Evolutionary conservation across 2,113 vertebrate species (phyloP), one percentile per base, ranked within the genome.

Genomic region (Mastomys coucha): DNA sequence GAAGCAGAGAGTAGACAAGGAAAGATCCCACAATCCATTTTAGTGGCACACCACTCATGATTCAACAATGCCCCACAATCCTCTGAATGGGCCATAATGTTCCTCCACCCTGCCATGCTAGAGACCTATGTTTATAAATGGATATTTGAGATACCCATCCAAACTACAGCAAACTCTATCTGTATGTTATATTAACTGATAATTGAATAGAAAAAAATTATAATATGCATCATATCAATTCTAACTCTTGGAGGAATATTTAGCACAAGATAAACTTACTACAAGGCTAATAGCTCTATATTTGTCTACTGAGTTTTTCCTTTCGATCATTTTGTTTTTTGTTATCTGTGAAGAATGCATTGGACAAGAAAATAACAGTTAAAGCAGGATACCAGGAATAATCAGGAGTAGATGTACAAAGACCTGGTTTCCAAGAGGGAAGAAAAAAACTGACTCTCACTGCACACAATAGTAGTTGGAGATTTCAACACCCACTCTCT

Each of bases 241-340:
- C 49, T 28, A n/a, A 94, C 12, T 16, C 67, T 77, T 67, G 42
- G 26, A 31, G 80, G 28, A 78, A 75, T 60, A 53, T 85, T 65
- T 94, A 58, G 58, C 42, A 85, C 84, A 56, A 72, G 56, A 60
- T 17, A 72, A 92, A 96, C 39, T 85, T 75, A n/a, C 42, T 49
- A 58, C 17, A 45, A 12, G 82, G 33, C 16, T 90, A 93, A 80
- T 82, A 96, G 81, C 92, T 96, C 42, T 84, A 80, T 13, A 88
- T 36, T 42, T 77, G 81, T 36, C 19, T 49, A 1, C 28, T 67
- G n/a, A 91, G 3, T 36, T 95, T 16, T 91, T 97, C 36, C 63
- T 87, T 91, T 69, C 51, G 69, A 49, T 93, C 28, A 81, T 14
- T 76, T 93, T 89, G 49, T 19, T 73, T 5, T 69, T 90, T 45